A percentile compares a stretch with the other conserved stretches of the same genome.
phyloP scores from a whole-genome alignment of 2,113 vertebrate genomes.

The Fukomys damarensis region DNA sequence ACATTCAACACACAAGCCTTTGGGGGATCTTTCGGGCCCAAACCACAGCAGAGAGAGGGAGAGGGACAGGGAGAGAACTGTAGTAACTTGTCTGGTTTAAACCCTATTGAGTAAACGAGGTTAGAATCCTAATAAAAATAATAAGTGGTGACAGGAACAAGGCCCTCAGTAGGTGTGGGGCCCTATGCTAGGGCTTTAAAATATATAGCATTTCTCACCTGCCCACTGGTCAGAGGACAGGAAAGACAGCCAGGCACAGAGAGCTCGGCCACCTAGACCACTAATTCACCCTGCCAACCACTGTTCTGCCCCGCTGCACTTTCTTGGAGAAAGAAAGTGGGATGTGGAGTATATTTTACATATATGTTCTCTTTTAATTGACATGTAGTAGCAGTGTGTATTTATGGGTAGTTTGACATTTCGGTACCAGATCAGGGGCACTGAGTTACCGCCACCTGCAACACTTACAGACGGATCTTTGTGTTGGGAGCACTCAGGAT shows the following conservation, averaged over 20 bases:
- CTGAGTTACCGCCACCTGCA: neutral
- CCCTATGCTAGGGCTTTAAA: neutral
- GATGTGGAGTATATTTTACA: neutral
- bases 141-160: accelerated
- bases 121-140: neutral
- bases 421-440: neutral
- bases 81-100: neutral
- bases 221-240: neutral
- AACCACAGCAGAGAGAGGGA: neutral
- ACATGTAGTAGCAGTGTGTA: no score
- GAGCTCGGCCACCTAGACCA: neutral
- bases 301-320: neutral
- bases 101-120: neutral
- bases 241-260: neutral
- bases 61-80: neutral
- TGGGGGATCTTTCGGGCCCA: neutral
- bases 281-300: neutral
- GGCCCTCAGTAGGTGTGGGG: neutral
- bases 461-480: neutral
- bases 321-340: no score
- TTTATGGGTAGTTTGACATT: neutral
- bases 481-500: neutral
- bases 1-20: neutral
- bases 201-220: neutral
- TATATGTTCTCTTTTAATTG: neutral